These are phyloP conservation scores for Xanthorhoe designata DNA, from an alignment of 2,888 invertebrate species.

Conservation along the genomic window DNA sequence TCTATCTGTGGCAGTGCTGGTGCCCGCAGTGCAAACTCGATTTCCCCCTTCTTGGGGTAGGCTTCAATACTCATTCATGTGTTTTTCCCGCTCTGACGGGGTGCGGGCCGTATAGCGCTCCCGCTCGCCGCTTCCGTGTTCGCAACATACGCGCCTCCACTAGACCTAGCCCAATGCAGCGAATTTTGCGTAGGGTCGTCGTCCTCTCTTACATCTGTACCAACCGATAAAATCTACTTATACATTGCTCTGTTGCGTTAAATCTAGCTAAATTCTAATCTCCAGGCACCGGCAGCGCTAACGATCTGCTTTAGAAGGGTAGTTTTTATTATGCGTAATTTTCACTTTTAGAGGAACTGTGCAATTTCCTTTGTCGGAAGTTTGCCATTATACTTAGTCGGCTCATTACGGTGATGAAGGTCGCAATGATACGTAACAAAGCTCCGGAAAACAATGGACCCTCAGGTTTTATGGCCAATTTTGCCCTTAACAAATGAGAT, in stretches of 20 bases:
- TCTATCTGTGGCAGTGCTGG: constrained; percentile 75
- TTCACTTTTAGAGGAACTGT: constrained; percentile 65
- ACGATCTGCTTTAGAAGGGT: constrained; percentile 33
- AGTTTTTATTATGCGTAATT: constrained; percentile 52
- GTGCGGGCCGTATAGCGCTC: constrained; percentile 68
- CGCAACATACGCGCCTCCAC: constrained; percentile 81
- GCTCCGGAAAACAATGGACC: constrained; percentile 54
- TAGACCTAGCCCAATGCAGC: constrained; percentile 86
- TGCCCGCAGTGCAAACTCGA: constrained; percentile 82
- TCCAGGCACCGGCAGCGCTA: constrained; percentile 34
- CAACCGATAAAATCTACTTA: constrained; percentile 48
- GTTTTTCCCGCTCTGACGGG: constrained; percentile 76
- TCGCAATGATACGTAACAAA: constrained; percentile 50
- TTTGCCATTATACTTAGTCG: constrained; percentile 48
- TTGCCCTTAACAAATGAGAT: constrained; percentile 55
- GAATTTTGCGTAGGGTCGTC: constrained; percentile 86
- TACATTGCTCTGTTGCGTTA: constrained; percentile 53
- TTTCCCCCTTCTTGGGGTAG: constrained; percentile 84
- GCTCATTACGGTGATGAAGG: constrained; percentile 53
- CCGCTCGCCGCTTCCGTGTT: constrained; percentile 78
- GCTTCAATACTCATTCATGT: constrained; percentile 85
- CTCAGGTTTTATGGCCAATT: constrained; percentile 62
- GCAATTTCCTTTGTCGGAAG: constrained; percentile 63
- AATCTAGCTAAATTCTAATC: constrained; percentile 63
- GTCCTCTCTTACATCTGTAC: constrained; percentile 73